Percentiles rank a stretch among this genome's conserved stretches.
These are phyloP conservation scores for Urocolius indicus DNA, from an alignment of 2,113 vertebrate genomes.

Conservation along the genomic window DNA sequence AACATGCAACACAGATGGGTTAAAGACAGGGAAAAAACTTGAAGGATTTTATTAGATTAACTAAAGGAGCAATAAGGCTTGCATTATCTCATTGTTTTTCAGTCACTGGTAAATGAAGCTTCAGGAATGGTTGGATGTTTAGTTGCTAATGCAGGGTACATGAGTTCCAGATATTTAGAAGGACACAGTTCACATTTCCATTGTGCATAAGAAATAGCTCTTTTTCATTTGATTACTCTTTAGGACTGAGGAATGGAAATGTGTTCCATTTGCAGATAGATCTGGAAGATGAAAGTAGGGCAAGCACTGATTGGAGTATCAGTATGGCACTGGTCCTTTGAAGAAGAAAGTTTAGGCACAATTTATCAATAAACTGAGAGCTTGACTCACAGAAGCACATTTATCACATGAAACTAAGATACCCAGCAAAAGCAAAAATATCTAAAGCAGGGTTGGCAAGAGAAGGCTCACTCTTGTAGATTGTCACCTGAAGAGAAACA, in stretches of 20 bases:
- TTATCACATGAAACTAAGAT: background rate
- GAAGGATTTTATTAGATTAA: background rate
- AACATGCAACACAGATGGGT: background rate
- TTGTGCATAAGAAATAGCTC: background rate
- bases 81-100: constrained; percentile 12
- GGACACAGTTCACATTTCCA: background rate
- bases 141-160: background rate
- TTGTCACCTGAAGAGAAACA: background rate
- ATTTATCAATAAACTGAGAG: background rate
- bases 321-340: background rate
- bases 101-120: constrained; percentile 1
- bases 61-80: background rate
- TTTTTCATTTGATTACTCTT: background rate
- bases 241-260: background rate
- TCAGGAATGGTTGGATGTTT: constrained; percentile 3
- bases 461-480: background rate
- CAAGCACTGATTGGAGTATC: background rate
- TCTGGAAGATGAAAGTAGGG: background rate
- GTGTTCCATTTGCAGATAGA: background rate
- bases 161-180: background rate
- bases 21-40: background rate
- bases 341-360: background rate
- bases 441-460: background rate
- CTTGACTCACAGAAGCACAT: background rate
- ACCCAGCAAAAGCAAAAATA: background rate